Base-by-base conservation (phyloP, 2,797 vertebrate species). In the Malurus leucopterus region DNA sequence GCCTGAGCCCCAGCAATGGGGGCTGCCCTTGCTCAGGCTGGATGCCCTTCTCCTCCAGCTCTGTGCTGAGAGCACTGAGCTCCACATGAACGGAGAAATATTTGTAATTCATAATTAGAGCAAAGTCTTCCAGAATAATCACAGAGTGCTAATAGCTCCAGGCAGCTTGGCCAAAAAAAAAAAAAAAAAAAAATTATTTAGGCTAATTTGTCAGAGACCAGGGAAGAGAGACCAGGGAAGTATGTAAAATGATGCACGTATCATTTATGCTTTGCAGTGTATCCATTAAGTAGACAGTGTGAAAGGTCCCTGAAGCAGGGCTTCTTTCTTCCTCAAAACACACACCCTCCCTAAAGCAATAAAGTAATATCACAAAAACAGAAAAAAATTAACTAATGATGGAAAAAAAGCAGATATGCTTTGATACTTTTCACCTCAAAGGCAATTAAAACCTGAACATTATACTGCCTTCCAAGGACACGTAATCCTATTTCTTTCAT, bases 1-100 rank as follows among this genome's bases (percentile, higher is more conserved):
- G 13, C 21, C 30, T 72, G 72, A 40, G 15, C 6, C 14, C 38
- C n/a, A 2, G 4, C 34, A 36, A 34, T 0, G 1, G 30, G 43
- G 30, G 36, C 10, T 2, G 0, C 15, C 15, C 57, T 76, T 7
- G 1, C 18, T 38, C 61, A 40, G 20, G 24, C 7, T 50, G 40
- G 58, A 30, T 38, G 54, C 9, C 36, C 18, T 65, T 41, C 24
- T 75, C 22, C 51, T 75, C n/a, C 57, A 88, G 59, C 21, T 71
- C 44, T 0, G 0, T 1, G 3, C 53, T 32, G 58, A 74, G 8
- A 76, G n/a, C 29, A 7, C 3, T 8, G 54, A 5, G 2, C 30
- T 40, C 50, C 0, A 0, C 50, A 24, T 0, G 0, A 92, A 78
- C 0, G 0, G 7, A 83, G 63, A n/a, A 32, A 20, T 49, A 54